Base-by-base conservation (phyloP, 2,888 invertebrate genomes). In the Sarcophaga variegata region DNA sequence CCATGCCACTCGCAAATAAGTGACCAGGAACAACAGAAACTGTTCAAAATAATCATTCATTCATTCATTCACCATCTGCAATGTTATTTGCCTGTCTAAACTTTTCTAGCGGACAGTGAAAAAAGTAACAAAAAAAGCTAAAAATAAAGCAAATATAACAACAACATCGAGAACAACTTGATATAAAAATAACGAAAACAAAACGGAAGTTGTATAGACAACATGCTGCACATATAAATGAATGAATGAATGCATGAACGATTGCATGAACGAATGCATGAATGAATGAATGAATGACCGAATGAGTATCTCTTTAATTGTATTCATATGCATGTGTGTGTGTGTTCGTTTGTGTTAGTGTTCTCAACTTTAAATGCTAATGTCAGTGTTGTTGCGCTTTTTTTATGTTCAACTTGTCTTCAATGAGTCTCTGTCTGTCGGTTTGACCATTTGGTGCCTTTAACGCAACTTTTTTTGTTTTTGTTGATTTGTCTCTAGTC, bases 191-290 rank as follows among this genome's bases (percentile, higher is more conserved):
- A 79, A 70, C 54, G 70, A 71, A 79, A 79, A 78, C 66, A 79
- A 81, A 86, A 70, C 86, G 83, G 86, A 86, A 86, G 83, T 86
- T 78, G 25, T 45, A 67, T 70, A 83, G 83, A 86, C 86, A 70
- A 83, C 81, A 83, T 81, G 81, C 81, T 74, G 63, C 64, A 75
- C 83, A 83, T 83, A 81, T 47, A 60, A 86, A 86, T 83, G 22
- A 78, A 74, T 77, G 63, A 45, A 14, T 10, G 45, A 0, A 67
- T 10, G 45, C 0, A 37, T 10, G 45, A 0, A 67, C 4, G 11
- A 0, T n/a, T 78, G 37, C 20, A 17, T n/a, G 66, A 2, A 45
- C 0, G 45, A 3, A 37, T 1, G n/a, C 1, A 37, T 8, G 17
- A 2, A 45, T 17, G 5, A 70, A 63, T 49, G 70, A 11, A 70